Evolutionary conservation across 2,113 vertebrate species (phyloP).

Genomic region (Lophotis ruficrista): DNA sequence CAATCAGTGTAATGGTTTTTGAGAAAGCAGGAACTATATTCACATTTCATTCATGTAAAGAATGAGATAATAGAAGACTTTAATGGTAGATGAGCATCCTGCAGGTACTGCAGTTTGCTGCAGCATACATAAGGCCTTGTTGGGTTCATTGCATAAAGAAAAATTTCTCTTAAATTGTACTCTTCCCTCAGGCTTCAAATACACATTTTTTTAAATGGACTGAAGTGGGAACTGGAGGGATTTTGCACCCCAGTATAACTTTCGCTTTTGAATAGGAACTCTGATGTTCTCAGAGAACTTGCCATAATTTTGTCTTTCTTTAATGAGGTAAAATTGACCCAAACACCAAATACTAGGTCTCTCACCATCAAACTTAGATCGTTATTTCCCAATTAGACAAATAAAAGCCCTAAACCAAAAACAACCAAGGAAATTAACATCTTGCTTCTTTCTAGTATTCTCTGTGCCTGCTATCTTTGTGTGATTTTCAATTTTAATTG

Average conservation of each 20-base stretch:
- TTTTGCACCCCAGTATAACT: slow-evolving; percentile 68
- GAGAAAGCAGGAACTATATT: slow-evolving; percentile 67
- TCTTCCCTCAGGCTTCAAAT: slow-evolving; percentile 71
- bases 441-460: slow-evolving; percentile 44
- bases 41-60: slow-evolving; percentile 71
- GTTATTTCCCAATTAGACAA: slow-evolving; percentile 64
- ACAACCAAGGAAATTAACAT: neutral
- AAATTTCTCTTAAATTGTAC: slow-evolving; percentile 72
- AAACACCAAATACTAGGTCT: slow-evolving; percentile 38
- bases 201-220: slow-evolving; percentile 59
- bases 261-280: slow-evolving; percentile 69
- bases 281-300: slow-evolving; percentile 66
- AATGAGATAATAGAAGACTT: slow-evolving; percentile 70
- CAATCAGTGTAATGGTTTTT: slow-evolving; percentile 73
- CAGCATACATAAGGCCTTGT: slow-evolving; percentile 1
- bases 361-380: slow-evolving; percentile 30
- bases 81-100: slow-evolving; percentile 59
- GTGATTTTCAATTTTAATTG: slow-evolving; percentile 69
- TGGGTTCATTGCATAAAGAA: slow-evolving; percentile 36
- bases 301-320: slow-evolving; percentile 57
- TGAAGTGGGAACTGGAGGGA: slow-evolving; percentile 65
- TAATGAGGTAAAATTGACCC: slow-evolving; percentile 56
- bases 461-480: slow-evolving; percentile 36
- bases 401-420: slow-evolving; percentile 20
- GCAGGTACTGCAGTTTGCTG: slow-evolving; percentile 45